phyloP scores from a whole-genome alignment of 2,797 vertebrate species.

The Rhincodon typus region DNA sequence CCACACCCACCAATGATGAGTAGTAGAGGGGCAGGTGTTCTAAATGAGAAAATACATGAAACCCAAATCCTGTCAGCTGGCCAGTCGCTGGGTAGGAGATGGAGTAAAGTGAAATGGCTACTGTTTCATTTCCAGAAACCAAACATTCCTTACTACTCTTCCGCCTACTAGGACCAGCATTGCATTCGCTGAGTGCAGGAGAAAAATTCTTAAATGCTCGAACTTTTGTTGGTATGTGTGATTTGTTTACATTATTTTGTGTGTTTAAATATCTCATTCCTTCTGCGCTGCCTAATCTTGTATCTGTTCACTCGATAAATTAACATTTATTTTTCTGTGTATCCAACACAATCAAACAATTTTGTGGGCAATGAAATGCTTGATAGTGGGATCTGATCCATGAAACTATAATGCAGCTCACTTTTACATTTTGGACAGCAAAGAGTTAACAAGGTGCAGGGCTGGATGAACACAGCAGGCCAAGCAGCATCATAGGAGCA shows the following conservation, averaged over 20 bases:
- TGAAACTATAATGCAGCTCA: no score
- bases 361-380: not conserved
- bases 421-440: no score
- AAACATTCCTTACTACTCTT: not conserved
- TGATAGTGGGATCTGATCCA: not conserved
- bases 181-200: not conserved
- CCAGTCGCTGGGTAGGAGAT: not conserved
- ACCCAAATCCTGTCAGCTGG: not conserved
- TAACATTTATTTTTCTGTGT: not conserved
- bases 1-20: not conserved
- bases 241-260: not conserved
- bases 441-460: no score
- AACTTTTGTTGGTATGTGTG: not conserved
- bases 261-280: not conserved
- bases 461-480: no score
- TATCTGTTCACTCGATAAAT: not conserved
- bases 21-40: not conserved
- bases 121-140: not conserved
- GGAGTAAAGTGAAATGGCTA: not conserved
- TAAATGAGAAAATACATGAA: not conserved
- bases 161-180: not conserved
- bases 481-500: no score
- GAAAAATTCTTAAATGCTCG: not conserved
- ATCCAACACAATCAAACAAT: not conserved
- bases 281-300: not conserved